Percentiles rank a stretch among this genome's conserved stretches.
These are phyloP conservation scores for Volucella zonaria DNA, from an alignment of 2,888 invertebrate species.

Conservation along the genomic window DNA sequence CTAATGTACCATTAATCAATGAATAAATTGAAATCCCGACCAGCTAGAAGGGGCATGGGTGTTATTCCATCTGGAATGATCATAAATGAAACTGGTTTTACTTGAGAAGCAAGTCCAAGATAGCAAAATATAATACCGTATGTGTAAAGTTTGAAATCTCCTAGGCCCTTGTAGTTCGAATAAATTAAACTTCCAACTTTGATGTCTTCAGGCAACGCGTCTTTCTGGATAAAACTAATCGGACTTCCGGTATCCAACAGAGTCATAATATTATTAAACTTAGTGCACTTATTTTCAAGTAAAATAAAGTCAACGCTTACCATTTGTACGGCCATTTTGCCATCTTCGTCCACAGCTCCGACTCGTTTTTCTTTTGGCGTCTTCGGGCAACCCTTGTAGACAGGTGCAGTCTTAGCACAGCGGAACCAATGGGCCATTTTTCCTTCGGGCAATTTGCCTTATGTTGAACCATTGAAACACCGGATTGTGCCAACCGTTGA, in stretches of 20 bases:
- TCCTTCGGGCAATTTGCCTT: too few relatives aligned
- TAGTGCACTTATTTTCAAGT: slow-evolving; percentile 19
- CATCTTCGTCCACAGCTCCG: not conserved
- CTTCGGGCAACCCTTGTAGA: too few relatives aligned
- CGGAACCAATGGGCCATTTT: too few relatives aligned
- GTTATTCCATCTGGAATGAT: slow-evolving; percentile 24
- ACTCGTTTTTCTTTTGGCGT: too few relatives aligned
- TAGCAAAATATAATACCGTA: slow-evolving; percentile 12
- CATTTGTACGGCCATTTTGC: slow-evolving; percentile 31
- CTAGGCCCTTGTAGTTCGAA: slow-evolving; percentile 6
- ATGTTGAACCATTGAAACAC: too few relatives aligned
- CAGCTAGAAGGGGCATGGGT: slow-evolving; percentile 4
- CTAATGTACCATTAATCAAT: too few relatives aligned
- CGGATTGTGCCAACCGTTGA: not conserved
- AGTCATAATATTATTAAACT: slow-evolving; percentile 14
- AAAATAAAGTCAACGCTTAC: slow-evolving; percentile 45
- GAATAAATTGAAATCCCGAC: too few relatives aligned
- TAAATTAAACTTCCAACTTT: not conserved
- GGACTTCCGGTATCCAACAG: slow-evolving; percentile 61
- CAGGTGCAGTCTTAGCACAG: too few relatives aligned
- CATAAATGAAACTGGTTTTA: slow-evolving; percentile 19
- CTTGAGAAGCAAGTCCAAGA: not conserved
- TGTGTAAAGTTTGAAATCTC: slow-evolving; percentile 6
- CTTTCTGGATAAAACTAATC: slow-evolving; percentile 22
- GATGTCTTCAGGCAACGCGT: slow-evolving; percentile 38